A percentile compares a stretch with the other conserved stretches of the same genome.
Evolutionary conservation across 2,888 invertebrate genomes (phyloP).

Genomic region (Dryococelus australis): DNA sequence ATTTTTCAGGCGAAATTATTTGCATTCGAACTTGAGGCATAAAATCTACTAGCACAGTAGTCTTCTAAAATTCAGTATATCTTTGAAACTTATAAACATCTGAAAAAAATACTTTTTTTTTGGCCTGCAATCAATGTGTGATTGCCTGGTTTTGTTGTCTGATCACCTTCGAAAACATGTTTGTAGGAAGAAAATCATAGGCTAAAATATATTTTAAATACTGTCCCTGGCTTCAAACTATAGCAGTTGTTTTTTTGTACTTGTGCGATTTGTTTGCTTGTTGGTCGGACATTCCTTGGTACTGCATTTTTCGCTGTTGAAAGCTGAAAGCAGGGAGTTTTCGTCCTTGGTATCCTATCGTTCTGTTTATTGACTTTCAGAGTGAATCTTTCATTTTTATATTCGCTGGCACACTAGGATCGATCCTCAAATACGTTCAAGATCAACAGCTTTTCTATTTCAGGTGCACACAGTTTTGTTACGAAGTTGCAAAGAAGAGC

Average conservation of each 20-base stretch:
- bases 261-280: not conserved
- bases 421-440: too few species aligned
- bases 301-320: not conserved
- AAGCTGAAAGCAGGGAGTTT: too few species aligned
- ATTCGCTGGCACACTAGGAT: not conserved
- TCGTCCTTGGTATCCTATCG: not conserved
- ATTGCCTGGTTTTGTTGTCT: constrained; percentile 2
- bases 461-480: not conserved
- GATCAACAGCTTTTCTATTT: too few species aligned
- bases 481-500: not conserved
- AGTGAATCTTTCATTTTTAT: constrained; percentile 1
- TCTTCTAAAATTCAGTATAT: not conserved
- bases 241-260: not conserved
- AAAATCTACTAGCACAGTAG: not conserved
- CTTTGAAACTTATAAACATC: not conserved
- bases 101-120: not conserved
- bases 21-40: constrained; percentile 18
- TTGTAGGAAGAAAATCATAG: not conserved
- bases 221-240: not conserved
- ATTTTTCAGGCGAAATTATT: not conserved
- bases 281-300: not conserved
- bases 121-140: not conserved
- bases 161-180: constrained; percentile 12
- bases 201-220: not conserved
- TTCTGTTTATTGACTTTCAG: not conserved